Evolutionary conservation across 2,113 vertebrate genomes (phyloP), one percentile per base, ranked within the genome.

Genomic region (Corynorhinus townsendii): DNA sequence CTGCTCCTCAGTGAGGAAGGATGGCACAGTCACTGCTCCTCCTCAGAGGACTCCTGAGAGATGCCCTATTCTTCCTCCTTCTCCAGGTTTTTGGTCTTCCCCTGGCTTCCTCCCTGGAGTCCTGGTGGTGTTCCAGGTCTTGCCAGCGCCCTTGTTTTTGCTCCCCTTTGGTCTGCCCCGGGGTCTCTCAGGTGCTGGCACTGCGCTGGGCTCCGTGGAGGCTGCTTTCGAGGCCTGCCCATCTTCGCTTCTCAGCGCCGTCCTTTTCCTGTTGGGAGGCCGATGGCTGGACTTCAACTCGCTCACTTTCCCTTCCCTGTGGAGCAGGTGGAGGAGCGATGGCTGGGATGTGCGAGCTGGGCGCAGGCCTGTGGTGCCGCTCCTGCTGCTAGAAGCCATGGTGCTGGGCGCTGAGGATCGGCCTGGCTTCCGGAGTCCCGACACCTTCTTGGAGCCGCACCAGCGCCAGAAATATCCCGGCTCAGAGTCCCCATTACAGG

Each of bases 1-100:
- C 86, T 64, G 96, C 95, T 92, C 95, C 94, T 88, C 97, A n/a
- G 96, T 98, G 98, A 99, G 98, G 99, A 99, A 99, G 99, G 92
- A 97, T 97, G 97, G 96, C 86, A 95, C 96, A 97, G 97, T 99
- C 99, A 99, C 99, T 99, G 99, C 98, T 99, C 99, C 97, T 99
- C 99, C 97, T 99, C 99, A 1, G 99, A 99, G 81, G 99, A 99
- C 95, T 99, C 99, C 98, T 99, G 99, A 64, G 99, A 99, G 89
- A 99, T 98, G 95, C 99, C 99, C 97, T 98, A 98, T 56, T 99
- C 98, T 93, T 98, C 98, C 35, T 98, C 99, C 96, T 99, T 99
- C 98, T 99, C 99, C 99, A 98, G 97, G 98, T 99, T 99, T 99
- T 99, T 99, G 94, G 99, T 98, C 99, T 98, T 98, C 99, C 99